Base-by-base conservation (phyloP, 2,888 invertebrate species). In the Tromatobia lineatoria region DNA sequence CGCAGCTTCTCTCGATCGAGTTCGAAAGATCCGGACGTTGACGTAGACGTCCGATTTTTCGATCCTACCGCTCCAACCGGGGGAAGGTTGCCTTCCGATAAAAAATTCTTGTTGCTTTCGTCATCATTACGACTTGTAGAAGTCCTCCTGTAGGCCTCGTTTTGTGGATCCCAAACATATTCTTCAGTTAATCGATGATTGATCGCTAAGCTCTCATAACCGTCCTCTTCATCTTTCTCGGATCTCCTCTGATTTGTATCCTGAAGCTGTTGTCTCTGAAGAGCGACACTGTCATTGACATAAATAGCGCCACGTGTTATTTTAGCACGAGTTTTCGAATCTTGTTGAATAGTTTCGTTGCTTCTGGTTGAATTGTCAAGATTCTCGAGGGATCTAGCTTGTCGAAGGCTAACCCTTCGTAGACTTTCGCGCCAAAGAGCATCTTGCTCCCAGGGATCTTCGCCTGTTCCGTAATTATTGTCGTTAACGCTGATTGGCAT, bases 1-100 rank as follows among this genome's bases (percentile, higher is more conserved):
- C 98, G 95, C 89, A 98, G 95, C 89, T 97, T 97, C 94, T 98
- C 98, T 90, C 98, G 96, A 94, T 98, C 98, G 90, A 97, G 96
- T 93, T 94, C 94, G 93, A 94, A 94, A 82, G 92, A 91, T 57
- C 90, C 91, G 88, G 92, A 91, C 85, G 87, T 86, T n/a, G 77
- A 78, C 69, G 83, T 77, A 67, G 85, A 73, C 83, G 71, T 86
- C 86, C 82, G 90, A 88, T 76, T 70, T 79, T 87, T 74, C 67
- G 79, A 18, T 8, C 20, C 76, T 23, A 67, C 57, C 71, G 89
- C 90, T 92, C 78, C 89, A 90, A 87, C 82, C 89, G 92, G 91
- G 91, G 93, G 93, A 92, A 93, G 93, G 92, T 93, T 92, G 94
- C 94, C 94, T 89, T 94, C 94, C 91, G 91, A 94, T 94, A 94